Evolutionary conservation across 1,140 invertebrate genomes (phyloP).

Genomic region (Eriocheir sinensis): DNA sequence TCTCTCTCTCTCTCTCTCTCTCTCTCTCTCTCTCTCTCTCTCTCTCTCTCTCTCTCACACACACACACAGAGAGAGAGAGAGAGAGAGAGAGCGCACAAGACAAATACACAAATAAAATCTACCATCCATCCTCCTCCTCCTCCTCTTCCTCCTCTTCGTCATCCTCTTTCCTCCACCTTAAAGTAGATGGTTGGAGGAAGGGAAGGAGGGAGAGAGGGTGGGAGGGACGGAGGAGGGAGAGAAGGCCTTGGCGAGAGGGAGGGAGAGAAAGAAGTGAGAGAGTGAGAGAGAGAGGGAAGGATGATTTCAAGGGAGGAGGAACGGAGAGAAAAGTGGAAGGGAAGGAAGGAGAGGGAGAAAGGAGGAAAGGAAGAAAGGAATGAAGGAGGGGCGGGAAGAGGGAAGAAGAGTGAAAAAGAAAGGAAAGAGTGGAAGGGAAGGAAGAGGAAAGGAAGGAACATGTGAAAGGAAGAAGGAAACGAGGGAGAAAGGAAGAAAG

Average conservation of each 20-base stretch:
- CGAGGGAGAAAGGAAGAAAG: background rate
- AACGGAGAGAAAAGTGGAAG: background rate
- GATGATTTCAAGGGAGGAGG: background rate
- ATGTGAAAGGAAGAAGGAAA: background rate
- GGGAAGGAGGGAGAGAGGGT: background rate
- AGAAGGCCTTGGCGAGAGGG: background rate
- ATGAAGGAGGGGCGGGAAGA: background rate
- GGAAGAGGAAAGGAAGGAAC: background rate
- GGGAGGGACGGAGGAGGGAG: background rate
- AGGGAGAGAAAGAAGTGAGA: background rate
- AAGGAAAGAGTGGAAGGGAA: background rate
- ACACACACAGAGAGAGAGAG: no score
- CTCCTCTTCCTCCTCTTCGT: background rate
- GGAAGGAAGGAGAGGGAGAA: background rate
- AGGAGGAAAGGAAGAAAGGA: background rate
- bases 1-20: background rate
- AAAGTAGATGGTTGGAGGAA: background rate
- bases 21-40: no score
- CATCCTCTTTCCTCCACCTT: background rate
- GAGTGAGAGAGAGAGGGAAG: background rate
- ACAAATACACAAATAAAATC: no score
- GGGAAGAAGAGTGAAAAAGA: background rate
- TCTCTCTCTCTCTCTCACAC: no score
- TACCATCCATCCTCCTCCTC: background rate
- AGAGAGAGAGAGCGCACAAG: no score